Evolutionary conservation across 2,113 vertebrate genomes (phyloP).

Genomic region (Diadophis punctatus): DNA sequence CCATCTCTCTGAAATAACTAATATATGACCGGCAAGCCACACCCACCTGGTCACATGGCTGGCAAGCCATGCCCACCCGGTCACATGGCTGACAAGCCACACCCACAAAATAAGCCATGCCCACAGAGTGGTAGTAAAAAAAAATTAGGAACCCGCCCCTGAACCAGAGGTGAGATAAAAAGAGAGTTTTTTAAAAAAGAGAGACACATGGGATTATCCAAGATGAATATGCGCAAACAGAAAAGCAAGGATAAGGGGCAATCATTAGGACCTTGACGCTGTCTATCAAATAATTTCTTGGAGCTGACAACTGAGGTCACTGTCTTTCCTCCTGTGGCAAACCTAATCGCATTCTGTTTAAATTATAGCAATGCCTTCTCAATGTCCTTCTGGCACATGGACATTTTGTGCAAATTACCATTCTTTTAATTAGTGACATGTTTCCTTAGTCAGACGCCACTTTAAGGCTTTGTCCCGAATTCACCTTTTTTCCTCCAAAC

Average conservation of each 20-base stretch:
- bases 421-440: neutral
- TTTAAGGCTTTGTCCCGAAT: neutral
- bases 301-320: neutral
- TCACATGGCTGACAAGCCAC: too few relatives aligned
- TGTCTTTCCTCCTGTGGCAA: neutral
- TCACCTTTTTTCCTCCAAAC: neutral
- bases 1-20: too few relatives aligned
- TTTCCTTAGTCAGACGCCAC: neutral
- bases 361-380: neutral
- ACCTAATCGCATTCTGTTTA: neutral
- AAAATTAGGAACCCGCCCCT: too few relatives aligned
- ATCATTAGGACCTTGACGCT: neutral
- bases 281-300: neutral
- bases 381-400: neutral
- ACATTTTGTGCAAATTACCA: neutral
- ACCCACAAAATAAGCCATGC: too few relatives aligned
- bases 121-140: too few relatives aligned
- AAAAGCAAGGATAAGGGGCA: neutral
- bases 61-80: too few relatives aligned
- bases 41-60: too few relatives aligned
- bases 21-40: too few relatives aligned
- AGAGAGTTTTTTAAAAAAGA: accelerated
- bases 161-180: too few relatives aligned
- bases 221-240: neutral
- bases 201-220: too few relatives aligned